phyloP scores from a whole-genome alignment of 2,888 invertebrate species.

The Nephrotoma guestfalica region DNA sequence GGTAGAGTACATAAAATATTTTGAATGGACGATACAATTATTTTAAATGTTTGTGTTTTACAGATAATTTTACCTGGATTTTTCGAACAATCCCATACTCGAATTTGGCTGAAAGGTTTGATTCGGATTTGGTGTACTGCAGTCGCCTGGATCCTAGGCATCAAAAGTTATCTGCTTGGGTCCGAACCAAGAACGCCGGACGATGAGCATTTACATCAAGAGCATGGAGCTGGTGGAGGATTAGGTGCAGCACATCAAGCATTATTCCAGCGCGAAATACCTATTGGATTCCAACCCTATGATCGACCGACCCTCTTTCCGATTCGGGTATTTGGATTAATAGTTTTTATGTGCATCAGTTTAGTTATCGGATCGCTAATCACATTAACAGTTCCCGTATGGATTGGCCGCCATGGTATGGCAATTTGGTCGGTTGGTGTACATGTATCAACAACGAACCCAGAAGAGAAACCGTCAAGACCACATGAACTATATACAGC shows the following conservation, averaged over 20 bases:
- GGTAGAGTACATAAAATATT: constrained; percentile 29
- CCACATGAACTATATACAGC: constrained; percentile 95
- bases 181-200: constrained; percentile 36
- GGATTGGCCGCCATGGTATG: constrained; percentile 80
- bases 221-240: constrained; percentile 30
- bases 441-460: constrained; percentile 22
- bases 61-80: constrained; percentile 88
- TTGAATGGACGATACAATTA: background rate
- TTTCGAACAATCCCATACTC: constrained; percentile 90
- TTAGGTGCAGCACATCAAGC: constrained; percentile 80
- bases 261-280: constrained; percentile 68
- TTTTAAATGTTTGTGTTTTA: background rate
- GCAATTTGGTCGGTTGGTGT: constrained; percentile 61
- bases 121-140: constrained; percentile 75
- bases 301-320: constrained; percentile 72
- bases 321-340: constrained; percentile 47
- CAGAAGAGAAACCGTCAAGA: constrained; percentile 33
- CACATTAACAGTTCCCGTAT: constrained; percentile 74
- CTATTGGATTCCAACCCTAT: constrained; percentile 82
- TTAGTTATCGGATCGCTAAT: constrained; percentile 71
- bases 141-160: constrained; percentile 69
- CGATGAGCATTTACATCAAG: constrained; percentile 22
- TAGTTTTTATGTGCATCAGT: constrained; percentile 69
- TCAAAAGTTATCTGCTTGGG: constrained; percentile 81
- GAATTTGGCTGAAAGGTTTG: constrained; percentile 84